Percentiles rank a stretch among this genome's conserved stretches.
Evolutionary conservation across 2,113 vertebrate genomes (phyloP).

Genomic region (crab-eating macaque (Macaca fascicularis)): DNA sequence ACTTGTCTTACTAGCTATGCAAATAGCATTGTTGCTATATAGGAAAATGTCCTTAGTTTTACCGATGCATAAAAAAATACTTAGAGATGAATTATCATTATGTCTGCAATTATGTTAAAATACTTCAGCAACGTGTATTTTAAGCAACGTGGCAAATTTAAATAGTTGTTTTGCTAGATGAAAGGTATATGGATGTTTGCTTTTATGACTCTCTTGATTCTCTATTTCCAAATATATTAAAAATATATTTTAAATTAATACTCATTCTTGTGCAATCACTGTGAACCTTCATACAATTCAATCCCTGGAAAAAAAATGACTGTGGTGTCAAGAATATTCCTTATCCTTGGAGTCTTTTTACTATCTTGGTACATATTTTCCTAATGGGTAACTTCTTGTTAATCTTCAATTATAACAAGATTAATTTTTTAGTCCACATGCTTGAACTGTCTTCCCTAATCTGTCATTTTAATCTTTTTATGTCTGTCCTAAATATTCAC

Average conservation of each 20-base stretch:
- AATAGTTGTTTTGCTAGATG: neutral
- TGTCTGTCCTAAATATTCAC: too few species aligned
- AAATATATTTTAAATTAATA: neutral
- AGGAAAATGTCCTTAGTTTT: neutral
- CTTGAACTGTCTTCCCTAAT: neutral
- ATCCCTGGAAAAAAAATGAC: neutral
- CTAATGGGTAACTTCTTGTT: neutral
- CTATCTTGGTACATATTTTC: neutral
- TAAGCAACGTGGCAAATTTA: neutral
- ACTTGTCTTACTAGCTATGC: neutral
- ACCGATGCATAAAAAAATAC: neutral
- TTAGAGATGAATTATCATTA: neutral
- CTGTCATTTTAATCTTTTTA: neutral
- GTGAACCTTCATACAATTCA: neutral
- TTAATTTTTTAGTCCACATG: neutral
- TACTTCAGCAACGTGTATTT: neutral
- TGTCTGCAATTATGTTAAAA: neutral
- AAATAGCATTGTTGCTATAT: neutral
- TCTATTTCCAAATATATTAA: neutral
- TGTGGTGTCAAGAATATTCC: neutral
- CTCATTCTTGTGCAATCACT: neutral
- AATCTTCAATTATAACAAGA: neutral
- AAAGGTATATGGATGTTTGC: neutral
- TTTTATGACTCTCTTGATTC: neutral
- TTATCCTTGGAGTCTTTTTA: neutral